phyloP scores from a whole-genome alignment of 2,797 vertebrate genomes.

The Pteronotus mesoamericanus region DNA sequence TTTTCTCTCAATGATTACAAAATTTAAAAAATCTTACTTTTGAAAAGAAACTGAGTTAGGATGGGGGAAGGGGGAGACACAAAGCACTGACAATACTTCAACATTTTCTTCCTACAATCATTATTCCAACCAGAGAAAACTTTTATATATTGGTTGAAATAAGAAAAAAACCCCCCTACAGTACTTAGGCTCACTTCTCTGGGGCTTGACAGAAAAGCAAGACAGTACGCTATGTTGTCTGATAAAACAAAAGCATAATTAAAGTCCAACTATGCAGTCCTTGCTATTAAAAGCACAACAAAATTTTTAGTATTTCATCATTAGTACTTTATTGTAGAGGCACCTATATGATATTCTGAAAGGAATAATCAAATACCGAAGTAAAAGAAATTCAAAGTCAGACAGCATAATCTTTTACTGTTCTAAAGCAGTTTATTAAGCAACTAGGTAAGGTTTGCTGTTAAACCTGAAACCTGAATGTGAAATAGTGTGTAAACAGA shows the following conservation, averaged over 20 bases:
- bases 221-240: not conserved
- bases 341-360: not conserved
- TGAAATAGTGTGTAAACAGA: conserved; percentile 21
- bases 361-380: not conserved
- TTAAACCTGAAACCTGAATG: conserved; percentile 18
- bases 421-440: conserved; percentile 23
- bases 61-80: not conserved
- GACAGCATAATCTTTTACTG: not conserved
- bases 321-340: conserved; percentile 34
- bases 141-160: not conserved
- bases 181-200: not conserved
- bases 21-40: conserved; percentile 72
- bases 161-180: not conserved
- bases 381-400: conserved; percentile 7
- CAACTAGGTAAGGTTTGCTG: not conserved
- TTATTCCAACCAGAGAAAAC: not conserved
- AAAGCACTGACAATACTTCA: not conserved
- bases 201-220: not conserved
- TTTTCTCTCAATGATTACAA: conserved; percentile 13
- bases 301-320: conserved; percentile 8
- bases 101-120: conserved; percentile 15
- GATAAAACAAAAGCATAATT: conserved; percentile 3
- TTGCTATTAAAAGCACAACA: not conserved
- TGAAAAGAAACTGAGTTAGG: conserved; percentile 64
- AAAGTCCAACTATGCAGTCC: not conserved